A percentile compares a stretch with the other conserved stretches of the same genome.
Conservation (phyloP, 1,140 invertebrate species). For the Eumaeus atala region DNA sequence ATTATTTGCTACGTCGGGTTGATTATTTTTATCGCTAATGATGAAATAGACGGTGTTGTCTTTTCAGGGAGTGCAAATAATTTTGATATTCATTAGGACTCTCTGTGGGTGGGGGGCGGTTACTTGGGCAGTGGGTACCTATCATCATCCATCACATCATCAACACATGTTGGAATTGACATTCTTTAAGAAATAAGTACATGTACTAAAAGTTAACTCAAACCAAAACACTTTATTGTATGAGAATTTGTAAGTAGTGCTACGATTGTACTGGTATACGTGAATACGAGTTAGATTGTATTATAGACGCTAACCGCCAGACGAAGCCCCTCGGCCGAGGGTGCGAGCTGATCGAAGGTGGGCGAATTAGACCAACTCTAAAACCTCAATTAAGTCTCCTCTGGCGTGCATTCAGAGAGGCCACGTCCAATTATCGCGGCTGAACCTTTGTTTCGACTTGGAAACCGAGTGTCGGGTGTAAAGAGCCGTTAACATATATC, state of each 20-base stretch:
- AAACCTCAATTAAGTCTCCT: constrained; percentile 73
- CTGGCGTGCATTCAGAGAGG: constrained; percentile 62
- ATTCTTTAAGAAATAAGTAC: no score
- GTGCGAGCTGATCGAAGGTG: constrained; percentile 54
- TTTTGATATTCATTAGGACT: no score
- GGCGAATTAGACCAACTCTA: constrained; percentile 69
- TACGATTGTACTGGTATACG: no score
- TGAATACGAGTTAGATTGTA: constrained; percentile 16
- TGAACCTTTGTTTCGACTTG: constrained; percentile 43
- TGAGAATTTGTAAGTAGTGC: no score
- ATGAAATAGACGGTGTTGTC: background rate
- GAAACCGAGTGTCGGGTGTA: constrained; percentile 15
- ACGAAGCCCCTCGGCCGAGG: constrained; percentile 47
- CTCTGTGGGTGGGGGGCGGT: no score
- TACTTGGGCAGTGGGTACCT: no score
- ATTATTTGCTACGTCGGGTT: constrained; percentile 1
- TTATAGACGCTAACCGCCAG: constrained; percentile 49
- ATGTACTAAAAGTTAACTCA: no score
- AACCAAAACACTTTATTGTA: no score
- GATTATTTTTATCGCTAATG: constrained; percentile 1
- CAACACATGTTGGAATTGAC: no score
- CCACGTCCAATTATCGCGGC: constrained; percentile 69
- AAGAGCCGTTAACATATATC: constrained; percentile 8
- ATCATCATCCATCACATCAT: no score
- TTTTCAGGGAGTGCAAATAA: no score